Base-by-base conservation (phyloP, 2,113 vertebrate species). In the Chelonoidis abingdonii region DNA sequence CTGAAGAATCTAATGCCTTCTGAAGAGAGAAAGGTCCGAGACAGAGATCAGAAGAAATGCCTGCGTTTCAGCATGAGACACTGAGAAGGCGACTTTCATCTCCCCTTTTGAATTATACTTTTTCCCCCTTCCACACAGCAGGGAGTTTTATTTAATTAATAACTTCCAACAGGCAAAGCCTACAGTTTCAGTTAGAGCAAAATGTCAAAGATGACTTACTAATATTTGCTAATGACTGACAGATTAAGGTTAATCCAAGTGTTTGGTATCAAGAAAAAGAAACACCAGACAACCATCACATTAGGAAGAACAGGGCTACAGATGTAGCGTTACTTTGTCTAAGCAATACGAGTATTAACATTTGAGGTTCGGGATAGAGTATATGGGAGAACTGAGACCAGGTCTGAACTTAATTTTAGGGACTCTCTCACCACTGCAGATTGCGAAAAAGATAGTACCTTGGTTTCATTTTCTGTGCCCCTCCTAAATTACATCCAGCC, bases 141-240 rank as follows among this genome's bases (percentile, higher is more conserved):
- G 93, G 94, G 62, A 93, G 62, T 10, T 87, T 86, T 8, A 80
- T 83, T 83, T 97, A 97, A 97, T 97, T 96, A 97, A 93, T 94
- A 83, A 50, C 93, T 92, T 95, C 95, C 96, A 88, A 44, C 95
- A 89, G 94, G 88, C 92, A 93, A 84, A 80, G 86, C 92, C 54
- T 54, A 85, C 87, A 92, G 88, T 94, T 78, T 84, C 35, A 7
- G 83, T 83, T 59, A 8, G 80, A 86, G 57, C 86, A 95, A 97
- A 97, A 97, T 96, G 94, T 97, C 97, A 97, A 79, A 13, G 21
- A 83, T 0, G 2, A 86, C 21, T 94, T 88, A n/a, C 81, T 92
- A 80, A 93, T 88, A 59, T 92, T 93, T 86, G 31, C 83, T 96
- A 92, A 95, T 52, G 89, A 89, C 62, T 2, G 57, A 65, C 83